These are phyloP conservation scores for Aphis gossypii DNA, from an alignment of 1,140 invertebrate genomes.

Conservation along the genomic window DNA sequence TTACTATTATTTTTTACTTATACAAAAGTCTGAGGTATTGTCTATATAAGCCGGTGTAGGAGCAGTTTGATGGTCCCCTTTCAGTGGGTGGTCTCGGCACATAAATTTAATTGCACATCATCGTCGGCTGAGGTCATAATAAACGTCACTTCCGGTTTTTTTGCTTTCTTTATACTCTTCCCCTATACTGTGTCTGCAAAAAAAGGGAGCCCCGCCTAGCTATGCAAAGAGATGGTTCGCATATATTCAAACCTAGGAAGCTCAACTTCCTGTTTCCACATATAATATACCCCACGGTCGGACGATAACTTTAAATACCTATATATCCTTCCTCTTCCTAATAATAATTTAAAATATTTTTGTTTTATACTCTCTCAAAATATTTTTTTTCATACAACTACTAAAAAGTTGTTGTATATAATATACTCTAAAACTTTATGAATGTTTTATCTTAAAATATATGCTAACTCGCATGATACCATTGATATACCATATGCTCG, in stretches of 20 bases:
- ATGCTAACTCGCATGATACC: not conserved
- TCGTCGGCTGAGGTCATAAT: constrained; percentile 54
- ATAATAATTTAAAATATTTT: constrained; percentile 48
- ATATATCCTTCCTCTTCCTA: constrained; percentile 6
- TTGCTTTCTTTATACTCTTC: constrained; percentile 39
- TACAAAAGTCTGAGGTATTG: constrained; percentile 55
- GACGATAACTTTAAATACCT: constrained; percentile 52
- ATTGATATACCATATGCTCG: not conserved
- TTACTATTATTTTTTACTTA: constrained; percentile 4
- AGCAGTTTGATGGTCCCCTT: constrained; percentile 43
- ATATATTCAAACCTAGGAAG: constrained; percentile 54
- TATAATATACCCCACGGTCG: constrained; percentile 16
- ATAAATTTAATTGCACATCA: constrained; percentile 58
- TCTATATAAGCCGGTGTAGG: not conserved
- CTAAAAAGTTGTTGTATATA: constrained; percentile 36
- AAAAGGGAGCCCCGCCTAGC: constrained; percentile 37
- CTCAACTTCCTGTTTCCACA: constrained; percentile 48
- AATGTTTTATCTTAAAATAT: constrained; percentile 30
- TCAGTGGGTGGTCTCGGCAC: constrained; percentile 56
- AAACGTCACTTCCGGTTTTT: constrained; percentile 58
- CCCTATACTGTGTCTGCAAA: not conserved
- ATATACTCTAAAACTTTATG: constrained; percentile 7
- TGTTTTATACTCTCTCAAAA: not conserved
- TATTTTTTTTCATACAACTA: not conserved
- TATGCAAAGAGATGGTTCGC: constrained; percentile 48